These are phyloP conservation scores for Crotalus horridus DNA, from an alignment of 2,113 vertebrate species.

Conservation along the genomic window DNA sequence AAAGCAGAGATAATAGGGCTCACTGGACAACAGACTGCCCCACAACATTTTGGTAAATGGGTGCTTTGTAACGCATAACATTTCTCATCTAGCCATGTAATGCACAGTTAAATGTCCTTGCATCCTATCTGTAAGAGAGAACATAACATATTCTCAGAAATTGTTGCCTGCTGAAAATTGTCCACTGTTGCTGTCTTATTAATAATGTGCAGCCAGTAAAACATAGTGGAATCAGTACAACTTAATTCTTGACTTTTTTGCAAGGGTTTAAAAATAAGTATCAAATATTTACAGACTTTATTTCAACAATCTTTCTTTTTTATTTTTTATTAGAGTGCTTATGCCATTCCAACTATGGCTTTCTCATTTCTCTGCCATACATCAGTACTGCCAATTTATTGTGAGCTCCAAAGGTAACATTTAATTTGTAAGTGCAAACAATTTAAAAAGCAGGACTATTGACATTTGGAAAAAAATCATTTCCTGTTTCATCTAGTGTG, in stretches of 20 bases:
- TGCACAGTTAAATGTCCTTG: too few species aligned
- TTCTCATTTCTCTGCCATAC: conserved; percentile 99
- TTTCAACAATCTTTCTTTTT: background rate
- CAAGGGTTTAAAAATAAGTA: background rate
- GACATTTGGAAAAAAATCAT: too few species aligned
- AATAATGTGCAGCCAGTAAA: background rate
- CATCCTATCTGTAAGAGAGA: too few species aligned
- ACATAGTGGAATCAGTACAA: background rate
- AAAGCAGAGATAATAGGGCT: background rate
- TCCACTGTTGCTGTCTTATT: too few species aligned
- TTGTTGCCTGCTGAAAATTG: too few species aligned
- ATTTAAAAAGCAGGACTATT: background rate
- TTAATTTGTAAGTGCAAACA: background rate
- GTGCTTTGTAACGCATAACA: background rate
- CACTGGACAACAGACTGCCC: background rate
- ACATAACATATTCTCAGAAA: too few species aligned
- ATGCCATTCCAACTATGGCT: conserved; percentile 94
- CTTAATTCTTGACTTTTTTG: background rate
- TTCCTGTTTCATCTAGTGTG: background rate
- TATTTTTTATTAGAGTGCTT: conserved; percentile 81
- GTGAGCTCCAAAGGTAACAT: conserved; percentile 82
- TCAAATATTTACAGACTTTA: background rate
- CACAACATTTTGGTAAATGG: background rate
- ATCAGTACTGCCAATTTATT: conserved; percentile 92
- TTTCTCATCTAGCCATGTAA: background rate